A percentile compares a stretch with the other conserved stretches of the same genome.
Evolutionary conservation across 1,140 invertebrate species (phyloP).

Genomic region (Cydia strobilella): DNA sequence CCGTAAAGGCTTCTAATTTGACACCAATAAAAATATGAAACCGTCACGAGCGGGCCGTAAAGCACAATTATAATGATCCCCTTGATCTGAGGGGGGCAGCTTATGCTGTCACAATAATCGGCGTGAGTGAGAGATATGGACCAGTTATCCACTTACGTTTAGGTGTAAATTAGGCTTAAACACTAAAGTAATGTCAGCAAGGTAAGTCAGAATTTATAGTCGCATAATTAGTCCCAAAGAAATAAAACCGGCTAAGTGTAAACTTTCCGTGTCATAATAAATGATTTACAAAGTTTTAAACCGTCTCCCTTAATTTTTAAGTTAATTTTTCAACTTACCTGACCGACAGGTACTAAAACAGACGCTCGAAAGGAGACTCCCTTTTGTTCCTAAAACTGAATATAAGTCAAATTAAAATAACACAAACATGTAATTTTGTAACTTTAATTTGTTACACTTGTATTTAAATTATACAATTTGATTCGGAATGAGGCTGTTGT

Average conservation of each 20-base stretch:
- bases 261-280: too few relatives aligned
- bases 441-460: background rate
- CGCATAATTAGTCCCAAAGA: background rate
- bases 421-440: background rate
- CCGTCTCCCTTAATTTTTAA: too few relatives aligned
- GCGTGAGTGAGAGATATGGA: slow-evolving; percentile 6
- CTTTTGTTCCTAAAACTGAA: background rate
- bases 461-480: background rate
- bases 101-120: slow-evolving; percentile 22
- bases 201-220: background rate
- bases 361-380: too few relatives aligned
- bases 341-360: too few relatives aligned
- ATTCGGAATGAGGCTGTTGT: too few relatives aligned
- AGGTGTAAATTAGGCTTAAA: slow-evolving; percentile 6
- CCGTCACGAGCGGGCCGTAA: slow-evolving; percentile 15
- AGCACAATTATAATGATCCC: slow-evolving; percentile 24
- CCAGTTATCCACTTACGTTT: background rate
- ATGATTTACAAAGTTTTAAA: too few relatives aligned
- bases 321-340: too few relatives aligned
- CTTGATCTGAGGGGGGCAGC: slow-evolving; percentile 16
- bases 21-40: slow-evolving; percentile 37
- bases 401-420: too few relatives aligned
- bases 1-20: slow-evolving; percentile 36
- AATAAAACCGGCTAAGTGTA: background rate
- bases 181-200: background rate